Conservation (phyloP, 2,113 vertebrate species). For the Cyphomyrus plagiostoma region DNA sequence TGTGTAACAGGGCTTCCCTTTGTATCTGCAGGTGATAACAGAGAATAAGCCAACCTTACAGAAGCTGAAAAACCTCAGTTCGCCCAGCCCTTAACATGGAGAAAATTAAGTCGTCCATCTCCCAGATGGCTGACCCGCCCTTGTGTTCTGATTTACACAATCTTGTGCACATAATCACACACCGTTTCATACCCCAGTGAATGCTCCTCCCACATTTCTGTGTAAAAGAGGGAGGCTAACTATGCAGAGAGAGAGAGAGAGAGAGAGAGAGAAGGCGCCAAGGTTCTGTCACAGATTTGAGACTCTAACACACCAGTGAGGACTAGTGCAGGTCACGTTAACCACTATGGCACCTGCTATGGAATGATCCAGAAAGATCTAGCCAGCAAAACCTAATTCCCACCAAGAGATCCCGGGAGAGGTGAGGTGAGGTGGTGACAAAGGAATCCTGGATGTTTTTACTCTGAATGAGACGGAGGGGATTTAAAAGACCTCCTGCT, state of each 20-base stretch:
- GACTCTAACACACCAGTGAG: neutral
- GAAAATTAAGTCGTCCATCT: neutral
- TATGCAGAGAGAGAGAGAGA: neutral
- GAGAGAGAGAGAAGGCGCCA: neutral
- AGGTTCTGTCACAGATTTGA: neutral
- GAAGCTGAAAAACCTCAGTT: neutral
- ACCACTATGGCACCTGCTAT: neutral
- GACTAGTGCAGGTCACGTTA: neutral
- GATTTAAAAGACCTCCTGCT: neutral
- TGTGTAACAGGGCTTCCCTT: neutral
- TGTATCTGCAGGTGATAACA: neutral
- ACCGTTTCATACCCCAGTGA: neutral
- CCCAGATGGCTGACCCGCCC: neutral
- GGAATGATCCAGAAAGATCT: neutral
- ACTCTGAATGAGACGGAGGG: neutral
- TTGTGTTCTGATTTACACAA: neutral
- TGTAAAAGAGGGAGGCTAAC: neutral
- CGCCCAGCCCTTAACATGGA: neutral
- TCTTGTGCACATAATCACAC: neutral
- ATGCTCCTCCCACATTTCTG: conserved; percentile 4
- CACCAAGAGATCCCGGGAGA: neutral
- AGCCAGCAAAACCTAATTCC: neutral
- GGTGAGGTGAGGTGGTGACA: neutral
- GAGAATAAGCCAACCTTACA: neutral
- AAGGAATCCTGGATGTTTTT: neutral